Base-by-base conservation (phyloP, 2,888 invertebrate genomes). In the Gryllus longicercus region DNA sequence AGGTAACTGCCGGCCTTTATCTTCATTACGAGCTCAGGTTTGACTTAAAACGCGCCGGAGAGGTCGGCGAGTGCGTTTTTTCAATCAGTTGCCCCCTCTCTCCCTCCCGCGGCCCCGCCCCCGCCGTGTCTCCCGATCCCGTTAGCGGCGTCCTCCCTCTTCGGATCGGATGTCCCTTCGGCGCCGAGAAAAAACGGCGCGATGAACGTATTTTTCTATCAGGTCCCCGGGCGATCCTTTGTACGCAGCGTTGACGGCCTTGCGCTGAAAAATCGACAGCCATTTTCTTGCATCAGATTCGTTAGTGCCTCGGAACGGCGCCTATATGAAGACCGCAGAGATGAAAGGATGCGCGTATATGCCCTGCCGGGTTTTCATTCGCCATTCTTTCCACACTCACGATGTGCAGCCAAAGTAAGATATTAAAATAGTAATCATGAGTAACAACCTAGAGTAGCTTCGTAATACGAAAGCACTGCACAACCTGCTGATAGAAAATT, bases 1-100 rank as follows among this genome's bases (percentile, higher is more conserved):
- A 63, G n/a, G 63, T 63, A 63, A 63, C 63, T 63, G 63, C 63
- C 63, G 63, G 63, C n/a, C 63, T 63, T 63, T 63, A 63, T 63
- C 63, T 63, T 63, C 63, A 63, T 63, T 63, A 63, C 63, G n/a
- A 14, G 63, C 63, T 14, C 16, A 63, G 63, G 63, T 63, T 63
- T 63, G 63, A 63, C 63, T 63, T 63, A 63, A 63, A 63, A n/a
- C 63, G 63, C 63, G 63, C 16, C 63, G 63, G 63, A 63, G 63
- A 63, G 63, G 63, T 63, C n/a, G 16, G 63, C 63, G 16, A 63
- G 16, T 63, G n/a, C 63, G 63, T 63, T 63, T 63, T 63, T 63
- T 63, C 63, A 63, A 63, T 63, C 63, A 63, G 63, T n/a, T 63
- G 0, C 63, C n/a, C 63, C 63, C 63, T 14, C 14, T 16, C 14